phyloP scores from a whole-genome alignment of 2,888 invertebrate species.

The Amphipoea oculea region DNA sequence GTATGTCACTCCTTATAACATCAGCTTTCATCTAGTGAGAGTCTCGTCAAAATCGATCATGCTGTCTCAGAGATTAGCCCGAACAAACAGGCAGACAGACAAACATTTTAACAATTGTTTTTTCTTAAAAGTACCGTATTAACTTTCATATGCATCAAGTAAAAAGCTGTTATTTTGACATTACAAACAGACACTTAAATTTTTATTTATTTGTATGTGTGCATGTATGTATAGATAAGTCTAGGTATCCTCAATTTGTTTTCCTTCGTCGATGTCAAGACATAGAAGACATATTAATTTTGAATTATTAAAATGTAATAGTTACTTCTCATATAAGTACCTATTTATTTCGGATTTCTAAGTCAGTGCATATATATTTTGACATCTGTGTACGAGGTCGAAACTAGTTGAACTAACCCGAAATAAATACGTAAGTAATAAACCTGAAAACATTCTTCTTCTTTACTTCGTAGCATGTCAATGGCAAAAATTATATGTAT shows the following conservation, averaged over 20 bases:
- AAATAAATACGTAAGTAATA: neutral
- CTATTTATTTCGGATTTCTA: neutral
- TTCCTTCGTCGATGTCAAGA: conserved; percentile 5
- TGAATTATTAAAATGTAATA: neutral
- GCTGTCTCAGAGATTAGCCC: too few relatives aligned
- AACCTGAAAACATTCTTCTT: neutral
- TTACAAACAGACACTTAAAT: neutral
- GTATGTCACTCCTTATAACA: too few relatives aligned
- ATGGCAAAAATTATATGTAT: neutral
- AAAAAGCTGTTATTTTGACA: neutral
- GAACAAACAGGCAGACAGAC: neutral
- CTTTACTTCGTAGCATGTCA: neutral
- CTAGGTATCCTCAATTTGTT: conserved; percentile 5
- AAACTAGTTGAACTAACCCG: neutral
- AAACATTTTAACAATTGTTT: neutral
- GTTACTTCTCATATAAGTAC: neutral
- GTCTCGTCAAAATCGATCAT: too few relatives aligned
- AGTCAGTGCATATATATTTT: neutral
- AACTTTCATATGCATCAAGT: neutral
- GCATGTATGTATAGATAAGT: neutral
- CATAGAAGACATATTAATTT: conserved; percentile 7
- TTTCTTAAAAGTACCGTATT: neutral
- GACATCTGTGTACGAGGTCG: too few relatives aligned
- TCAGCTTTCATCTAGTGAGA: too few relatives aligned
- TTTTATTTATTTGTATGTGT: neutral